Evolutionary conservation across 2,113 vertebrate genomes (phyloP), one percentile per base, ranked within the genome.

Genomic region (Vicugna pacos): DNA sequence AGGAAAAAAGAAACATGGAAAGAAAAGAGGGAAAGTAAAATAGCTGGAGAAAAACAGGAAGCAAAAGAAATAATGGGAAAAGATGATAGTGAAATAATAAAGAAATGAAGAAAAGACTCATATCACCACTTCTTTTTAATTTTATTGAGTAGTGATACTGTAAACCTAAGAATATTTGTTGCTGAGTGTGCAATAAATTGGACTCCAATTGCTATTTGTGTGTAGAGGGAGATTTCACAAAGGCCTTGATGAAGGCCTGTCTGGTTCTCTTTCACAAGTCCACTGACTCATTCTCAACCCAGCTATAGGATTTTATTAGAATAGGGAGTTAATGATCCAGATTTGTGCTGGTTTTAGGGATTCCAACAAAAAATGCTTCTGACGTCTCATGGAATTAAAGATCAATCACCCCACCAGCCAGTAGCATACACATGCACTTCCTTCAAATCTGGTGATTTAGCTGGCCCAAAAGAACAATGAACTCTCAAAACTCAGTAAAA

Each of bases 251-350:
- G 92, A 97, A 94, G 96, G 97, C 96, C 95, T 98, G 96, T 96
- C 95, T 98, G 96, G 81, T 72, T 93, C 1, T 89, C 28, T 22
- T 98, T 97, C 97, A 98, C 97, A 95, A 98, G 60, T 97, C 96
- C 91, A 97, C 95, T 98, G 97, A 98, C 95, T 98, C 95, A 97
- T 97, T 98, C 94, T 98, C 96, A 98, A 98, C 87, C 32, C 92
- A 98, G 96, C 95, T 98, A 97, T 97, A 98, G 97, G 96, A 97
- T 96, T 93, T 98, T 98, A 97, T 97, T 97, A 98, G 92, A 98
- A 97, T 97, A 97, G 95, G 85, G 95, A 98, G 95, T 96, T 97
- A 98, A 98, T 98, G 93, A 96, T 94, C 86, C 94, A 93, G 96
- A 91, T 97, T 98, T 98, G 95, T 92, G 97, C 96, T 97, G 87